Evolutionary conservation across 2,113 vertebrate species (phyloP).

Genomic region (Phrynosoma blainvillii): DNA sequence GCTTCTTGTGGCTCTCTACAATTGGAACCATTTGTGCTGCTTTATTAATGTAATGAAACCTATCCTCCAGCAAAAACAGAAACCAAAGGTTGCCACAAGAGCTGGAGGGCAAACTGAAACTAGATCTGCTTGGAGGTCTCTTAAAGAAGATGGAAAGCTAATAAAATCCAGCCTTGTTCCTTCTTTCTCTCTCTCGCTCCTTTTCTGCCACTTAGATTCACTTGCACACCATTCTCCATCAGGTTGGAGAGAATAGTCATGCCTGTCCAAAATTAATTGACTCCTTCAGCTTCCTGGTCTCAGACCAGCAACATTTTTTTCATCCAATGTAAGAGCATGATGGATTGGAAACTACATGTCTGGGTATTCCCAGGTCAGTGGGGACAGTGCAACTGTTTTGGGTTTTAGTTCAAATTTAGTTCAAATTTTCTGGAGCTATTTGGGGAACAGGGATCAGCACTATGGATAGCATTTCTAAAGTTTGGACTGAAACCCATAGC

Average conservation of each 20-base stretch:
- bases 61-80: slow-evolving; percentile 73
- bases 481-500: no score
- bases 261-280: neutral
- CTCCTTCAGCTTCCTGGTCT: neutral
- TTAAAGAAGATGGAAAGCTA: slow-evolving; percentile 73
- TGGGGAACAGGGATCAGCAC: no score
- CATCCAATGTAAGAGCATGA: neutral
- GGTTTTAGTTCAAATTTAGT: no score
- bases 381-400: no score
- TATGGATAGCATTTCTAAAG: no score
- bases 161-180: slow-evolving; percentile 69
- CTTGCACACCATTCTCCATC: slow-evolving; percentile 39
- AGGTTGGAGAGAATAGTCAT: slow-evolving; percentile 17
- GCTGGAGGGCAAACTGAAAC: slow-evolving; percentile 69
- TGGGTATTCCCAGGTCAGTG: no score
- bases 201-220: neutral
- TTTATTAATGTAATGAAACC: slow-evolving; percentile 74
- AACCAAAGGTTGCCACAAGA: slow-evolving; percentile 62
- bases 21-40: slow-evolving; percentile 73
- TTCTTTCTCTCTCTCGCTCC: slow-evolving; percentile 40
- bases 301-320: neutral
- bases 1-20: slow-evolving; percentile 66
- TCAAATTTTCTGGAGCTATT: no score
- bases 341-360: neutral
- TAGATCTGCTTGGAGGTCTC: slow-evolving; percentile 65